Evolutionary conservation across 2,888 invertebrate genomes (phyloP), one percentile per base, ranked within the genome.

Genomic region (Tupiocoris notatus): DNA sequence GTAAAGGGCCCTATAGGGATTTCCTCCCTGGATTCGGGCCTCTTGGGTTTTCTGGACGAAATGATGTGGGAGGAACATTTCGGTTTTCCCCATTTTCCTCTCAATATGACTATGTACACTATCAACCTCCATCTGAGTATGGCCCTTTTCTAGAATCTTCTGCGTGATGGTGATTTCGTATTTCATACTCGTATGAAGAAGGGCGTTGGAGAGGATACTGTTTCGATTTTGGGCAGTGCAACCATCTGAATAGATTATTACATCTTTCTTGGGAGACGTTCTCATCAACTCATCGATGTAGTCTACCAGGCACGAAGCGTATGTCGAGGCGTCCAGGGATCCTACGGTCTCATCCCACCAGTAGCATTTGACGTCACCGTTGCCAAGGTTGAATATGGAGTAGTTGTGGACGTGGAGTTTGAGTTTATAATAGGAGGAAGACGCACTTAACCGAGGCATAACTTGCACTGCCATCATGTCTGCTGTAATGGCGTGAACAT

Each of bases 101-200:
- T 76, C 76, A 62, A 76, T 76, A 12, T 25, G 18, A 22, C 68
- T 70, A 39, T 76, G 76, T n/a, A 76, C 70, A 23, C 68, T 70
- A 17, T 76, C 76, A 39, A 61, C 54, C 76, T 76, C 76, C 76
- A 76, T 76, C 24, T 76, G 76, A 17, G 76, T 76, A 22, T 76
- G 76, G 6, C 76, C 70, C 23, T 76, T 76, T 70, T 76, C 76
- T 17, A 76, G 59, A 57, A 70, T 70, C 62, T 76, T 76, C 39
- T 70, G 76, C 54, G 21, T 70, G 39, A 61, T 76, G 18, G 17
- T 63, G 6, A 70, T 20, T 17, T 54, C 62, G 24, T 21, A 56
- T 17, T 23, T 20, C 58, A 75, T 25, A 67, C 65, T 74, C 21
- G 64, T 23, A 65, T 74, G 57, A 24, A 74, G 74, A 20, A 74